phyloP scores from a whole-genome alignment of 1,140 invertebrate species.

The Zaprionus ornatus region DNA sequence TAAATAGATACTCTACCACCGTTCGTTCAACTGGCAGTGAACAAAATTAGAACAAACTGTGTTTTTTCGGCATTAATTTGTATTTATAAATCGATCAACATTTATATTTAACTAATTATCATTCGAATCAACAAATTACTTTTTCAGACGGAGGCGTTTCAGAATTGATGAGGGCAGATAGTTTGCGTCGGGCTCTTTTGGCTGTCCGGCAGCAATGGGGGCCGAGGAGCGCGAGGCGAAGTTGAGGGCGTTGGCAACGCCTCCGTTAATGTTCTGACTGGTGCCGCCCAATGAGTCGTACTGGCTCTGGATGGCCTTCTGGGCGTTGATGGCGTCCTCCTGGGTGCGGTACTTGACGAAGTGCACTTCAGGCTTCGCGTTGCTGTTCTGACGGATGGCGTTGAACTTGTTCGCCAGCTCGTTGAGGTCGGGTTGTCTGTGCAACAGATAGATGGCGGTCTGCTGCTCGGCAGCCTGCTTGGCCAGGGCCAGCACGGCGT shows the following conservation, averaged over 20 bases:
- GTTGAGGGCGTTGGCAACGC: constrained; percentile 75
- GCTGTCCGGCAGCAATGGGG: constrained; percentile 22
- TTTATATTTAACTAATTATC: constrained; percentile 27
- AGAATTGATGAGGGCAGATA: constrained; percentile 74
- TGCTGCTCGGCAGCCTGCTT: constrained; percentile 71
- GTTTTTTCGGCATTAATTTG: constrained; percentile 21
- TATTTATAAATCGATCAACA: constrained; percentile 33
- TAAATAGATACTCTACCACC: background rate
- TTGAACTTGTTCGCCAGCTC: constrained; percentile 75
- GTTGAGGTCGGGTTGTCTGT: constrained; percentile 69
- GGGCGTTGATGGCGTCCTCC: constrained; percentile 74
- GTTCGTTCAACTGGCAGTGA: background rate
- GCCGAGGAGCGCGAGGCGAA: constrained; percentile 67
- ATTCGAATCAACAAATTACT: constrained; percentile 13
- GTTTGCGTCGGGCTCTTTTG: constrained; percentile 51
- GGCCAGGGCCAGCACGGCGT: constrained; percentile 65
- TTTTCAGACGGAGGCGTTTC: constrained; percentile 55
- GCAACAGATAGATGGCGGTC: constrained; percentile 72
- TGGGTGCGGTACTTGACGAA: constrained; percentile 78
- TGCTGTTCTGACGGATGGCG: constrained; percentile 57
- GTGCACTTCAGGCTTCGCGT: constrained; percentile 71
- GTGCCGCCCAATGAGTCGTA: constrained; percentile 70
- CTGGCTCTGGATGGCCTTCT: constrained; percentile 66
- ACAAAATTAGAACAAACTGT: background rate
- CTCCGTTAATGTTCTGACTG: constrained; percentile 68